Percentiles rank a stretch among this genome's conserved stretches.
phyloP scores from a whole-genome alignment of 2,113 vertebrate genomes.

The Istiophorus platypterus region DNA sequence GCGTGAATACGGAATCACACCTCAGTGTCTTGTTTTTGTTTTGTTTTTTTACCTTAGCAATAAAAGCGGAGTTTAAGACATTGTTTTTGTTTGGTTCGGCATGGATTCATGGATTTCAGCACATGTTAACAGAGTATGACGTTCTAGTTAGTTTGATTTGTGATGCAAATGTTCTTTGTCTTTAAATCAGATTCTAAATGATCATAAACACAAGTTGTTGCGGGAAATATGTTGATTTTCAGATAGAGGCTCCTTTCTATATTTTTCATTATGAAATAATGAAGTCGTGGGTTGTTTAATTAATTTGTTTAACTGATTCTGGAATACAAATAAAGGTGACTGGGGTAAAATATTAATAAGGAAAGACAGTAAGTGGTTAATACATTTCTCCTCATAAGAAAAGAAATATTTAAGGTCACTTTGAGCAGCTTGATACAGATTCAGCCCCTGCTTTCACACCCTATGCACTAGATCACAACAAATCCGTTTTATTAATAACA shows the following conservation, averaged over 20 bases:
- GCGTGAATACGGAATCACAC: background rate
- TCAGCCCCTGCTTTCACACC: background rate
- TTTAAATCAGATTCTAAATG: background rate
- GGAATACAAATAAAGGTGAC: slow-evolving; percentile 45
- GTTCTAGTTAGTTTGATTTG: background rate
- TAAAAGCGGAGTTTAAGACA: background rate
- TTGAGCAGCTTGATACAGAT: background rate
- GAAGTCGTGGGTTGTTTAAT: slow-evolving; percentile 3
- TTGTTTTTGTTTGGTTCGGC: slow-evolving; percentile 1
- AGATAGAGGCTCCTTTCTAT: background rate
- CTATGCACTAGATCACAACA: background rate
- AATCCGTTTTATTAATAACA: background rate
- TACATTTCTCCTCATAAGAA: background rate
- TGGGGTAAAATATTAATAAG: background rate
- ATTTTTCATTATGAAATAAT: background rate
- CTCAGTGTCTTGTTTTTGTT: slow-evolving; percentile 9
- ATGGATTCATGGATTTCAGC: background rate
- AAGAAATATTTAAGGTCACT: background rate
- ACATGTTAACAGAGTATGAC: background rate
- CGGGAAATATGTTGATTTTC: background rate
- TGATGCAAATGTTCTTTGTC: slow-evolving; percentile 12
- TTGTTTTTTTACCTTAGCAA: slow-evolving; percentile 6
- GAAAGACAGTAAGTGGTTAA: background rate
- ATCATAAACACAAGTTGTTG: background rate
- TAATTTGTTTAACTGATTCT: slow-evolving; percentile 7